Percentiles rank a stretch among this genome's conserved stretches.
phyloP scores from a whole-genome alignment of 2,113 vertebrate genomes.

The Gobius niger region DNA sequence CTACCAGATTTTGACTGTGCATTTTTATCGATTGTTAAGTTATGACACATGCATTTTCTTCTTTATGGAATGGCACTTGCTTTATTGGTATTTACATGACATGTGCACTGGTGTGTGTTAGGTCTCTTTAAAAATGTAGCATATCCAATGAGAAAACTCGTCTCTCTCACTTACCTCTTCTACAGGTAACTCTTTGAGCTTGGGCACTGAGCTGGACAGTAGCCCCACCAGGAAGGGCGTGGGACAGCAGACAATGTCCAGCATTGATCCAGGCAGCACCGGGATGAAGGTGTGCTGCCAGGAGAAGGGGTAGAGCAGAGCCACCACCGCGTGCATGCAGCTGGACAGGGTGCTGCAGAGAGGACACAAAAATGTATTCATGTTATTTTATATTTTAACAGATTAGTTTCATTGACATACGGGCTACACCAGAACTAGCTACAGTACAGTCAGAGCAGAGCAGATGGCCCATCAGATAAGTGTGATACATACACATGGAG shows the following conservation, averaged over 20 bases:
- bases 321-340: constrained; percentile 95
- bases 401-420: constrained; percentile 27
- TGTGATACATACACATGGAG: constrained; percentile 7
- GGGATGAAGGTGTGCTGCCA: constrained; percentile 99
- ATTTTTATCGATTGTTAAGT: no score
- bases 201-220: constrained; percentile 94
- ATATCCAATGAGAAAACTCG: no score
- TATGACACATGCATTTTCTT: no score
- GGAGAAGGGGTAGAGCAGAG: constrained; percentile 98
- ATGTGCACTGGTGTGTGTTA: no score
- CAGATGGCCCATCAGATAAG: constrained; percentile 50
- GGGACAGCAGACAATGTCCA: constrained; percentile 98
- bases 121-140: no score
- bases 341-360: constrained; percentile 90
- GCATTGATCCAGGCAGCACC: constrained; percentile 94
- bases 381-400: constrained; percentile 32
- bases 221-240: constrained; percentile 97
- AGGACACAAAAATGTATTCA: constrained; percentile 37
- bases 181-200: constrained; percentile 94
- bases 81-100: no score
- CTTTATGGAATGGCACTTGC: no score
- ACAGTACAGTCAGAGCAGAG: constrained; percentile 33
- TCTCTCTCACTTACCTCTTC: constrained; percentile 85
- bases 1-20: no score
- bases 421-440: constrained; percentile 31